Conservation (phyloP, 2,113 vertebrate genomes). For the Tichodroma muraria region DNA sequence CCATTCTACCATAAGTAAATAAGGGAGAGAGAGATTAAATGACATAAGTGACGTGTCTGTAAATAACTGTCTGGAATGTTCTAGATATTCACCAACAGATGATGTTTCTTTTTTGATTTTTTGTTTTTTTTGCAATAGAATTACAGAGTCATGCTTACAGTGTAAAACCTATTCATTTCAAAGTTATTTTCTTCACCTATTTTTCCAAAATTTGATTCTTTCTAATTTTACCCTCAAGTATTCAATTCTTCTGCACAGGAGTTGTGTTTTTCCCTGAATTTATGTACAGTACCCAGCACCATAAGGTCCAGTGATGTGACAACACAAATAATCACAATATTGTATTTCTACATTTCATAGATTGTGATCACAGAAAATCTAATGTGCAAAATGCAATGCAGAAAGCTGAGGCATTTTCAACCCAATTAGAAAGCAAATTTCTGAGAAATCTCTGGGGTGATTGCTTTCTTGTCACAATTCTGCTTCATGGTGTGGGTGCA, state of each 20-base stretch:
- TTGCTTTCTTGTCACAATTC: constrained; percentile 29
- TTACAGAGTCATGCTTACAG: neutral
- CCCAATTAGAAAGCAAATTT: constrained; percentile 37
- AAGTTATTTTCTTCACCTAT: neutral
- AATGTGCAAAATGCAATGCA: neutral
- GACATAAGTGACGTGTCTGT: neutral
- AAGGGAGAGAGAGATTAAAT: neutral
- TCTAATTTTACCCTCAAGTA: neutral
- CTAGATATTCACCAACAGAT: neutral
- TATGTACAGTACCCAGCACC: neutral
- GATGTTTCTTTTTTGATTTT: neutral
- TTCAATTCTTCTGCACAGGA: neutral
- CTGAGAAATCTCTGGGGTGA: constrained; percentile 10
- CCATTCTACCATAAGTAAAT: neutral
- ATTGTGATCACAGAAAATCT: neutral
- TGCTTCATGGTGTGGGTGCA: neutral
- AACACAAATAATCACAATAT: neutral
- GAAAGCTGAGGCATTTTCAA: constrained; percentile 23
- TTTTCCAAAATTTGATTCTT: neutral
- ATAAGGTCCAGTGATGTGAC: neutral
- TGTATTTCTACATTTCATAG: neutral
- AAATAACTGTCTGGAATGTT: neutral
- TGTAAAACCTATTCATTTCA: neutral
- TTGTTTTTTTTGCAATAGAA: neutral
- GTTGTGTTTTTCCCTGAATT: neutral